Percentiles rank a stretch among this genome's conserved stretches.
Conservation (phyloP, 1,140 invertebrate species). For the Cherax quadricarinatus region DNA sequence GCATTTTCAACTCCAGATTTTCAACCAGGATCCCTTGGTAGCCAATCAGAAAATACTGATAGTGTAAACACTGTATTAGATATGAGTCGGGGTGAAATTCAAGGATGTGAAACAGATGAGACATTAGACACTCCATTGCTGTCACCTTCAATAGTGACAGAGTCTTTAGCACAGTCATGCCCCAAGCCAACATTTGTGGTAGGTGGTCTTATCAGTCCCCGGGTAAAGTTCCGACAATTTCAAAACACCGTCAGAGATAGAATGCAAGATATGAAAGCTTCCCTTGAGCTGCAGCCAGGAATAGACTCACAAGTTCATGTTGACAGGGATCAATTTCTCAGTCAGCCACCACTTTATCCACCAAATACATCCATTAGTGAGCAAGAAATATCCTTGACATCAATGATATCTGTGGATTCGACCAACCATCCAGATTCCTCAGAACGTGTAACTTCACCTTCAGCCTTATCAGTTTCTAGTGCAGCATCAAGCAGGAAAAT, state of each 20-base stretch:
- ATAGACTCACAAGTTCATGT: slow-evolving; percentile 17
- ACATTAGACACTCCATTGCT: slow-evolving; percentile 11
- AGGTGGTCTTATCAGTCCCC: slow-evolving; percentile 58
- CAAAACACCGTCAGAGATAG: slow-evolving; percentile 59
- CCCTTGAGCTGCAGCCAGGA: slow-evolving; percentile 23
- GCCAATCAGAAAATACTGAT: slow-evolving; percentile 64
- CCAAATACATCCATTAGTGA: slow-evolving; percentile 22
- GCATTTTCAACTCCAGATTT: slow-evolving; percentile 4
- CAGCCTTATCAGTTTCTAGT: slow-evolving; percentile 80
- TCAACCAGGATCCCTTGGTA: slow-evolving; percentile 53
- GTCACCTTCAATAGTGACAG: slow-evolving; percentile 1
- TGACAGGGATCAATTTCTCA: slow-evolving; percentile 49
- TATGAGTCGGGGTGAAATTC: slow-evolving; percentile 59
- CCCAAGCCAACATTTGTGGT: slow-evolving; percentile 62
- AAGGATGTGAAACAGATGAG: slow-evolving; percentile 59
- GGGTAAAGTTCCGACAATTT: slow-evolving; percentile 51
- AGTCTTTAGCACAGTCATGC: slow-evolving; percentile 3
- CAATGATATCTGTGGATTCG: slow-evolving; percentile 62
- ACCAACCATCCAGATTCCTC: slow-evolving; percentile 58
- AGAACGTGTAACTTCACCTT: slow-evolving; percentile 68
- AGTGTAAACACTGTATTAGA: slow-evolving; percentile 60
- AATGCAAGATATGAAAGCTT: slow-evolving; percentile 62
- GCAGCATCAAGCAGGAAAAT: slow-evolving; percentile 82
- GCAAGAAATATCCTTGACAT: slow-evolving; percentile 50
- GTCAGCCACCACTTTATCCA: slow-evolving; percentile 41